These are phyloP conservation scores for Xestia rhomboidea DNA, from an alignment of 2,888 invertebrate species.

Conservation along the genomic window DNA sequence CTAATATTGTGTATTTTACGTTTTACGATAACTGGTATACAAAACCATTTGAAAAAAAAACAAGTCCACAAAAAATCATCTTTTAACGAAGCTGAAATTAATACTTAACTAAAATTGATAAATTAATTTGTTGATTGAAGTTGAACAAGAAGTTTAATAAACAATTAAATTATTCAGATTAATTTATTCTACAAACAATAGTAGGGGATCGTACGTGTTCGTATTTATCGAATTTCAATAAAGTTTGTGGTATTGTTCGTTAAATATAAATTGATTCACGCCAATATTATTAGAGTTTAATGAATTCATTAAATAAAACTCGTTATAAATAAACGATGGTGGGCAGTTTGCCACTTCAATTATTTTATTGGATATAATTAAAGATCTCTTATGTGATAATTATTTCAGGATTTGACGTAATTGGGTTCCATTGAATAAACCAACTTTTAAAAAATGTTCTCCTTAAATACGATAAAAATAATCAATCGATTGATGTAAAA, in stretches of 20 bases:
- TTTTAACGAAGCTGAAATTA: neutral
- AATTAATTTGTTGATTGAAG: neutral
- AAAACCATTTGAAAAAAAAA: no score
- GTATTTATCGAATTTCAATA: constrained; percentile 57
- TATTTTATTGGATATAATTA: neutral
- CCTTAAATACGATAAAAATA: neutral
- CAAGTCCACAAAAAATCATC: neutral
- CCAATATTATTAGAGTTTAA: constrained; percentile 32
- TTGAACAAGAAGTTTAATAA: neutral
- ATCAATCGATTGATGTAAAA: neutral
- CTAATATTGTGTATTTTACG: neutral
- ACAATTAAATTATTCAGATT: constrained; percentile 3
- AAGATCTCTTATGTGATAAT: neutral
- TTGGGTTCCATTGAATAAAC: neutral
- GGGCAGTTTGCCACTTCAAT: neutral
- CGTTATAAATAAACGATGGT: neutral
- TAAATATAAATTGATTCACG: constrained; percentile 43
- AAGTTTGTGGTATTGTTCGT: constrained; percentile 46
- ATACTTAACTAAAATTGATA: neutral
- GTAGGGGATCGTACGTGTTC: constrained; percentile 24
- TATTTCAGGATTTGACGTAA: neutral
- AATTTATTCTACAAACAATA: constrained; percentile 18
- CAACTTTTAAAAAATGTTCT: neutral
- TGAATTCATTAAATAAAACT: constrained; percentile 29
- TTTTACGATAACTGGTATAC: no score